Evolutionary conservation across 2,113 vertebrate species (phyloP), one percentile per base, ranked within the genome.

Genomic region (Stigmatopora nigra): DNA sequence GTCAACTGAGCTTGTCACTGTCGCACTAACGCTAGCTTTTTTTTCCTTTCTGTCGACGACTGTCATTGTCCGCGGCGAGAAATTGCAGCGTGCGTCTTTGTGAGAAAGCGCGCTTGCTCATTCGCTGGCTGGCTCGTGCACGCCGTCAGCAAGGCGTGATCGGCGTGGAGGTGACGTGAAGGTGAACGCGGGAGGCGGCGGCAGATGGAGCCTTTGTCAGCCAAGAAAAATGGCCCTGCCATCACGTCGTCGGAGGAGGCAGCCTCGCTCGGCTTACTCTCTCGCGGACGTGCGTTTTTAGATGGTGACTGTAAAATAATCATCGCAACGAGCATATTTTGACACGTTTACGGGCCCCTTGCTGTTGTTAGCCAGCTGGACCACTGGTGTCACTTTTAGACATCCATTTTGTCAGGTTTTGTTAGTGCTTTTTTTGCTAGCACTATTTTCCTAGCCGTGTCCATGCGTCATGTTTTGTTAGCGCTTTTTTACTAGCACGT

Each of bases 141-240:
- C 71, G 80, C 70, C 81, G 70, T 87, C 83, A 86, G 87, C 84
- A 86, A 82, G 81, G 85, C 81, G 61, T 79, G 79, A 80, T 82
- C 82, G 82, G 90, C 89, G 75, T 88, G 91, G 92, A 93, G 93
- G 94, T 93, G 92, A 93, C 91, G 87, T 89, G 92, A 96, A 95
- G 94, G 95, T 95, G 93, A 96, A 92, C 91, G 82, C 91, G 88
- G 89, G 84, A 93, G 91, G 90, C 92, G 92, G 92, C 91, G 92
- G 94, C 95, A 98, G 94, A 98, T 97, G 94, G 94, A 95, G 91
- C 92, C 92, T 95, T 94, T 95, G 94, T 99, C 94, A 95, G 91
- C 88, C 87, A 95, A 94, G 95, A 97, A 92, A 95, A 95, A 96
- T 95, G 92, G 94, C 92, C 94, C 91, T 91, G 93, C 91, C 89